These are phyloP conservation scores for Gerris buenoi DNA, from an alignment of 1,140 invertebrate genomes.

Conservation along the genomic window DNA sequence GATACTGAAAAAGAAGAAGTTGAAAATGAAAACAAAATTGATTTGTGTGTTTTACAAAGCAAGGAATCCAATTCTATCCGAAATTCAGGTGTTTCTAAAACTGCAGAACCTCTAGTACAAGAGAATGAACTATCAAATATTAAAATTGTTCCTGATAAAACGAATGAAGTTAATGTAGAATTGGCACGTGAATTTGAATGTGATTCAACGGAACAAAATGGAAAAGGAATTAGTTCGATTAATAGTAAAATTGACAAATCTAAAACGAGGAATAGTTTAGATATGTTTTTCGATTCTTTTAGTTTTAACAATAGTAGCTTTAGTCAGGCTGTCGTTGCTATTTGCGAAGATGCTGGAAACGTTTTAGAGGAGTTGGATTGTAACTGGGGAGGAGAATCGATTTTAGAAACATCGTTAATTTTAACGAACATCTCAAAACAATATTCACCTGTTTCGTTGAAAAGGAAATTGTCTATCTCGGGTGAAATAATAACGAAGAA, in stretches of 20 bases:
- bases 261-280: slow-evolving; percentile 2
- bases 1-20: neutral
- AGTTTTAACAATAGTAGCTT: neutral
- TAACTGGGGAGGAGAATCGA: slow-evolving; percentile 22
- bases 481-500: neutral
- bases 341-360: neutral
- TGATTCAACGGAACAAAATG: too few relatives aligned
- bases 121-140: too few relatives aligned
- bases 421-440: neutral
- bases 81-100: too few relatives aligned
- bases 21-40: neutral
- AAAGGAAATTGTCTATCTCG: slow-evolving; percentile 1
- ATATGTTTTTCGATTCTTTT: slow-evolving; percentile 11
- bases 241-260: too few relatives aligned
- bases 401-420: slow-evolving; percentile 17
- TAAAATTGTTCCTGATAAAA: too few relatives aligned
- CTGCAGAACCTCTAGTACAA: too few relatives aligned
- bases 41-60: neutral
- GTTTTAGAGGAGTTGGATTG: slow-evolving; percentile 19
- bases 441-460: neutral
- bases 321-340: neutral
- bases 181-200: too few relatives aligned
- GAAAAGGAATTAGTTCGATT: too few relatives aligned
- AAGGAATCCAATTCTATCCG: too few relatives aligned
- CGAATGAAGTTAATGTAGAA: too few relatives aligned